Base-by-base conservation (phyloP, 2,113 vertebrate species). In the Strigops habroptila region DNA sequence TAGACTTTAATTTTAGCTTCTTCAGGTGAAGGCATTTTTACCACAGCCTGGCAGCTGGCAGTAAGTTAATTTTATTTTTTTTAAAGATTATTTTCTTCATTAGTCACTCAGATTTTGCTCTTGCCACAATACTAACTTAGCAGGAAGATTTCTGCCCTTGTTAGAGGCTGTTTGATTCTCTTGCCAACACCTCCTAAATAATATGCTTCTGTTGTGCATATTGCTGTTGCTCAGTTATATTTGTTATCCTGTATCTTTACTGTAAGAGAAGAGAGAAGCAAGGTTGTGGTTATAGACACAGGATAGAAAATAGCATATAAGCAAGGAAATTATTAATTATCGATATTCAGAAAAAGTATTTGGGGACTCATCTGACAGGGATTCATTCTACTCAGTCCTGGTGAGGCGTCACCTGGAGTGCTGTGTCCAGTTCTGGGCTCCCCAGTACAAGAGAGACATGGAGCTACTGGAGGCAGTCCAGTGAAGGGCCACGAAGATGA, bases 131-230 rank as follows among this genome's bases (percentile, higher is more conserved):
- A 18, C 1, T 51, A 67, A 80, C 37, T 85, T 65, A 10, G 39
- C 14, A 74, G 39, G n/a, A 75, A 82, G 27, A 37, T 68, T 60
- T 76, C 57, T 90, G 43, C 52, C 23, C 9, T 35, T 4, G 1
- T 84, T 71, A 65, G 12, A 62, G 35, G 25, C 28, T 63, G 8
- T 51, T 84, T 73, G 71, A 33, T 35, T 89, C 25, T 85, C 71
- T 74, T 93, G 49, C 28, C n/a, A 41, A 0, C 24, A 6, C 53
- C 16, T 79, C 30, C n/a, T 59, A 37, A 80, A 15, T 77, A 43
- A 14, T 5, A 3, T 10, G 4, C 21, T 94, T 90, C 31, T 0
- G 1, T 43, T 70, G 8, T n/a, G 22, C 25, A 0, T 85, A 3
- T 57, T 92, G 69, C 35, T 75, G 22, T 19, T 79, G 27, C 69